These are phyloP conservation scores for Periophthalmus modestus DNA, from an alignment of 2,113 vertebrate species.

Conservation along the genomic window DNA sequence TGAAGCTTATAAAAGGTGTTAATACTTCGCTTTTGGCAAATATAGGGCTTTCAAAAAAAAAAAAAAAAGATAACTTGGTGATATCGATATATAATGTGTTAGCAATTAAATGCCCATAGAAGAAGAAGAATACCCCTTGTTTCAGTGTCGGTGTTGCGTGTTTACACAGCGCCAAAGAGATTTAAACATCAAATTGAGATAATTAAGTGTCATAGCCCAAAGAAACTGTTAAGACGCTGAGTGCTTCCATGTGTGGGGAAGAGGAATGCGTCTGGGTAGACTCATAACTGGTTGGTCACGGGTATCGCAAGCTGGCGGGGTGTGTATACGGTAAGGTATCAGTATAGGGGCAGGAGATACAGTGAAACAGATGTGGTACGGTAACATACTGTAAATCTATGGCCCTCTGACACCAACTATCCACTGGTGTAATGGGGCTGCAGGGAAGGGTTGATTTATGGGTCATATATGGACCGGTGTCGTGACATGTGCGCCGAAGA, in stretches of 20 bases:
- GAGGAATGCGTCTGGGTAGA: slow-evolving; percentile 29
- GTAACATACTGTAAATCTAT: slow-evolving; percentile 34
- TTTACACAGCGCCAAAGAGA: slow-evolving; percentile 9
- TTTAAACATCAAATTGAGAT: background rate
- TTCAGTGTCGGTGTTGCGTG: background rate
- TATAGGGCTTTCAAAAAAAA: no score
- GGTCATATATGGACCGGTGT: slow-evolving; percentile 20
- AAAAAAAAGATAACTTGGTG: no score
- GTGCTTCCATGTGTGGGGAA: slow-evolving; percentile 5
- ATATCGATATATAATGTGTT: no score
- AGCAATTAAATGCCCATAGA: no score
- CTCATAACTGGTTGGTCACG: slow-evolving; percentile 41
- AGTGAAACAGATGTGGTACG: slow-evolving; percentile 34
- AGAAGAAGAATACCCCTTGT: no score
- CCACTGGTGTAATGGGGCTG: background rate
- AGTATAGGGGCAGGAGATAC: slow-evolving; percentile 19
- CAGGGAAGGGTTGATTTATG: slow-evolving; percentile 10
- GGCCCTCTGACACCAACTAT: slow-evolving; percentile 12
- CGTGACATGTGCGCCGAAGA: background rate
- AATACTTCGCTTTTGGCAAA: no score
- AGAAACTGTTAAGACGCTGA: background rate
- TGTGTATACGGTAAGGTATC: slow-evolving; percentile 21
- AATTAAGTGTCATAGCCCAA: background rate
- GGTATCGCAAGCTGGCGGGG: slow-evolving; percentile 21
- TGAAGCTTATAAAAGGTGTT: no score